Base-by-base conservation (phyloP, 2,113 vertebrate genomes). In the Zosterops japonicus region DNA sequence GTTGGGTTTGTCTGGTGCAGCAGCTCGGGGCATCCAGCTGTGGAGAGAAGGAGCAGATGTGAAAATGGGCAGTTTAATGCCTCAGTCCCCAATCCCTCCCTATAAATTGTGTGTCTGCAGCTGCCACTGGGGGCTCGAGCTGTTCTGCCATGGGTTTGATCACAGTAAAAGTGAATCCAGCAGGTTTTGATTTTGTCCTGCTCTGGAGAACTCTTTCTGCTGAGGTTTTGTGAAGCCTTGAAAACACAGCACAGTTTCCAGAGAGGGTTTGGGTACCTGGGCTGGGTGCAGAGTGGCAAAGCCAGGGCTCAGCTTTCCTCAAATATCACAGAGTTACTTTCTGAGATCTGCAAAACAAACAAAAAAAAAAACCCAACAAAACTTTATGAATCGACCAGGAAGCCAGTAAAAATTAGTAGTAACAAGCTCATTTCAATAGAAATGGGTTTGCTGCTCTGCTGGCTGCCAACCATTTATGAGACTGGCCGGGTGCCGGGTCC, bases 391-490 rank as follows among this genome's bases (percentile, higher is more conserved):
- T 97, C 92, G 56, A 69, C 47, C 8, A 83, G 93, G 74, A 96
- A 97, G 94, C 83, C 95, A 94, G 96, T 95, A 94, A 97, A 92
- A 97, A 95, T 96, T 82, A 95, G 97, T 93, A 94, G 94, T 93
- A 96, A 97, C 92, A 90, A 96, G 93, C 96, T 97, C 81, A 78
- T 97, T 97, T 97, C 80, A 91, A 93, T 96, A 96, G 97, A 69
- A 97, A 75, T 56, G 95, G 97, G 92, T 94, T 96, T 77, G 91
- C 74, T 95, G 96, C 97, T 97, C 95, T 86, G 93, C 93, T 35
- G 97, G 93, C 97, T 98, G 98, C 97, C 98, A 97, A 95, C 95
- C 96, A 57, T 98, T 98, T 97, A 97, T 92, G 97, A 94, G 98
- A 93, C 97, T 98, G 98, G 97, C 97, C 33, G 83, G 56, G 71